Conservation (phyloP, 2,797 vertebrate species). For the Spizella passerina region DNA sequence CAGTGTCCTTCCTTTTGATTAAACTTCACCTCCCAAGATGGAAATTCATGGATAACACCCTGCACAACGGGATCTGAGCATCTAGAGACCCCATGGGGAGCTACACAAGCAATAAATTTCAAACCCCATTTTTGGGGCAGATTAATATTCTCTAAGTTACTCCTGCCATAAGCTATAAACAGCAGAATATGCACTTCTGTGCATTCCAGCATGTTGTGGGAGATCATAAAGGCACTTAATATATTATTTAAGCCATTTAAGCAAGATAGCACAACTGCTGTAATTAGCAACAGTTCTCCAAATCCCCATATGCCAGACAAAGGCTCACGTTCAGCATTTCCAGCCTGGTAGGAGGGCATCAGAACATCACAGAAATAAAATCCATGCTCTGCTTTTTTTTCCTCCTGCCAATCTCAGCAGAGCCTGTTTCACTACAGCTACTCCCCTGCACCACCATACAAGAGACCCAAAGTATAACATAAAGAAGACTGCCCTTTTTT, state of each 20-base stretch:
- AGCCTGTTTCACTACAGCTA: neutral
- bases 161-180: neutral
- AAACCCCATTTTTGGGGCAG: neutral
- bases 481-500: neutral
- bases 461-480: neutral
- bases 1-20: neutral
- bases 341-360: constrained; percentile 41
- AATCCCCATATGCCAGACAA: constrained; percentile 58
- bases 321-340: constrained; percentile 49
- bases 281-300: constrained; percentile 55
- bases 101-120: neutral
- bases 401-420: neutral
- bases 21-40: neutral
- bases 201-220: neutral
- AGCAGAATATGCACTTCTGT: constrained; percentile 15
- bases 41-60: neutral
- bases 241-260: constrained; percentile 55
- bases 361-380: constrained; percentile 23
- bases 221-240: constrained; percentile 58
- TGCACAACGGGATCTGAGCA: neutral
- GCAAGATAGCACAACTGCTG: constrained; percentile 34
- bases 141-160: neutral
- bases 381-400: neutral
- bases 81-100: neutral
- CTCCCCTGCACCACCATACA: neutral